A percentile compares a stretch with the other conserved stretches of the same genome.
These are phyloP conservation scores for Mythimna impura DNA, from an alignment of 2,888 invertebrate species.

Conservation along the genomic window DNA sequence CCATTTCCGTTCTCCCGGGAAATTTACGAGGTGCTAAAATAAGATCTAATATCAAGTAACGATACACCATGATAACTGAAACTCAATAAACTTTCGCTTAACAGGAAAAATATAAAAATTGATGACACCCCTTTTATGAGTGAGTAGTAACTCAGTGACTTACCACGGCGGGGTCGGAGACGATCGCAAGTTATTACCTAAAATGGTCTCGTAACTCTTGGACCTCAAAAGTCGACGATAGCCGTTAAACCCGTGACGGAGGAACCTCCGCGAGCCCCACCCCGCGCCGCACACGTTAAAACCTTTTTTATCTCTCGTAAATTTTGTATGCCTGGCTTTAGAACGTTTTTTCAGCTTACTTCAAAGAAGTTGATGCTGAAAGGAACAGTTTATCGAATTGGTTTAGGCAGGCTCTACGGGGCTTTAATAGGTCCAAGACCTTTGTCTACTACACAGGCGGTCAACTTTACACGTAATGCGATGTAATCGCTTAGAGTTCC, in stretches of 20 bases:
- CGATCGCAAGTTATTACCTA: slow-evolving; percentile 61
- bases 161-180: slow-evolving; percentile 26
- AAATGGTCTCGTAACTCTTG: slow-evolving; percentile 63
- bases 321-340: slow-evolving; percentile 52
- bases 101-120: slow-evolving; percentile 48
- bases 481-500: background rate
- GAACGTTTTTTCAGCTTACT: slow-evolving; percentile 43
- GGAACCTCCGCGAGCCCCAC: slow-evolving; percentile 47
- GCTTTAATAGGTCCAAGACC: slow-evolving; percentile 37
- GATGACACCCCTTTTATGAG: slow-evolving; percentile 57
- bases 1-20: background rate
- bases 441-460: slow-evolving; percentile 14
- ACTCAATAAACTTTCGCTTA: slow-evolving; percentile 40
- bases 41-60: slow-evolving; percentile 25
- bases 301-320: slow-evolving; percentile 63
- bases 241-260: slow-evolving; percentile 67
- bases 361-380: slow-evolving; percentile 30
- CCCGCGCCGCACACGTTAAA: slow-evolving; percentile 42
- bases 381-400: slow-evolving; percentile 24
- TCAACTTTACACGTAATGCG: background rate
- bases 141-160: slow-evolving; percentile 41
- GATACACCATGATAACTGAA: slow-evolving; percentile 35
- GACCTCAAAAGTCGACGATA: slow-evolving; percentile 57
- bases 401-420: slow-evolving; percentile 24
- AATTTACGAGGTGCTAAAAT: slow-evolving; percentile 30